Percentiles rank a stretch among this genome's conserved stretches.
These are phyloP conservation scores for Diabrotica virgifera DNA, from an alignment of 1,140 invertebrate genomes.

Conservation along the genomic window DNA sequence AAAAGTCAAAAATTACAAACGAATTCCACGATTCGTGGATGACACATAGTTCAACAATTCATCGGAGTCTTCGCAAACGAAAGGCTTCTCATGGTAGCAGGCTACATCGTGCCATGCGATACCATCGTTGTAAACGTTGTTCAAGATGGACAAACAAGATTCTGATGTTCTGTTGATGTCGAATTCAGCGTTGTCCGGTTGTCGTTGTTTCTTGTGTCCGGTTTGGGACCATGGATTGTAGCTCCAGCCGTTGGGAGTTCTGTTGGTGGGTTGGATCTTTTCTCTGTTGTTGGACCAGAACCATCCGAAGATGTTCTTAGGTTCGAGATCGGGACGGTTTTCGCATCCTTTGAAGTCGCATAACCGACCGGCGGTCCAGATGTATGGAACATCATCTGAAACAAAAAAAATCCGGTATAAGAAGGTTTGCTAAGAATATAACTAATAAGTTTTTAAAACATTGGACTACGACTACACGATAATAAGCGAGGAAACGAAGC, in stretches of 20 bases:
- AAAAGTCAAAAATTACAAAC: conserved; percentile 57
- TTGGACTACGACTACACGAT: too few species aligned
- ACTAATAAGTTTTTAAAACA: background rate
- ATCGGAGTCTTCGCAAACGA: conserved; percentile 85
- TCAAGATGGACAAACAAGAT: conserved; percentile 79
- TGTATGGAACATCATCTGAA: conserved; percentile 84
- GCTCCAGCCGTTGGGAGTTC: conserved; percentile 62
- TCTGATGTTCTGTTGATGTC: conserved; percentile 81
- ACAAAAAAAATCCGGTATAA: conserved; percentile 16
- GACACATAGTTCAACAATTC: conserved; percentile 81
- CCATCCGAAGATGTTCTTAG: conserved; percentile 82
- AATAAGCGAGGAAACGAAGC: too few species aligned
- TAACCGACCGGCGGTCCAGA: conserved; percentile 86
- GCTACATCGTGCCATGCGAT: conserved; percentile 91
- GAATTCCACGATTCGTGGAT: conserved; percentile 74
- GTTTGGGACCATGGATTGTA: conserved; percentile 87
- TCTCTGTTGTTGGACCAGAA: conserved; percentile 90
- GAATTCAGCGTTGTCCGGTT: conserved; percentile 89
- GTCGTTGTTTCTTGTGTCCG: conserved; percentile 81
- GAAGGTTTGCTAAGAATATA: background rate
- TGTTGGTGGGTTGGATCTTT: conserved; percentile 83
- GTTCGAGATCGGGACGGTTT: conserved; percentile 78
- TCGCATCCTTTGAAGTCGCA: conserved; percentile 93
- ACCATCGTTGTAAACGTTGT: conserved; percentile 89
- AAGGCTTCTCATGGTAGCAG: conserved; percentile 87